Evolutionary conservation across 2,113 vertebrate species (phyloP).

Genomic region (Tinamus guttatus): DNA sequence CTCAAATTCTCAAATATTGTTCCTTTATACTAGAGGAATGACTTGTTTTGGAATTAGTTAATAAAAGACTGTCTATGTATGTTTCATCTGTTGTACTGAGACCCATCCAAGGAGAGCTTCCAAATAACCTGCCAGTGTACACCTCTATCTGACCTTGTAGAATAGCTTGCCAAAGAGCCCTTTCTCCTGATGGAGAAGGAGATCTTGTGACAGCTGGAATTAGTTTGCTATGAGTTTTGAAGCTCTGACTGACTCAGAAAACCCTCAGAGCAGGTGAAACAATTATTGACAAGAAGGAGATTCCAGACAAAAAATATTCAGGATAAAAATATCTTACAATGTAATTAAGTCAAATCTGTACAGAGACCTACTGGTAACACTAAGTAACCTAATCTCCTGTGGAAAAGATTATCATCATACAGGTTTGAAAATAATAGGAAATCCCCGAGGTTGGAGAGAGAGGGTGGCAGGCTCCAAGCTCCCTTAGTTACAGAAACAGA

Average conservation of each 20-base stretch:
- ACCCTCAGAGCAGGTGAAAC: not conserved
- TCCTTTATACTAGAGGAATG: not conserved
- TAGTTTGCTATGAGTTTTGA: too few relatives aligned
- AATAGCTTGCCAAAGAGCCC: not conserved
- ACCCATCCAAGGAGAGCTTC: not conserved
- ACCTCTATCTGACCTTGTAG: not conserved
- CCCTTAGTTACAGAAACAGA: not conserved
- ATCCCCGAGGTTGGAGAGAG: not conserved
- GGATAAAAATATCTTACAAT: not conserved
- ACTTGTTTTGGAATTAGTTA: not conserved
- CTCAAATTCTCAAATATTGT: not conserved
- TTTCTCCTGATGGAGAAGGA: not conserved
- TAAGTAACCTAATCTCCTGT: not conserved
- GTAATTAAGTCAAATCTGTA: not conserved
- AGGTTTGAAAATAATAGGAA: not conserved
- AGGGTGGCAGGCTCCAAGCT: not conserved
- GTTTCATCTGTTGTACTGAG: not conserved
- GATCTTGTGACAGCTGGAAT: not conserved
- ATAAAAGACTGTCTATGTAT: not conserved
- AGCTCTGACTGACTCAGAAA: not conserved
- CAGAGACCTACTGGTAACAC: not conserved
- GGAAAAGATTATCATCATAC: not conserved
- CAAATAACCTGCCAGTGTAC: not conserved
- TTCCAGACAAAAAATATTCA: not conserved
- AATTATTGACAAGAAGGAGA: not conserved